Base-by-base conservation (phyloP, 2,113 vertebrate species). In the Fulmarus glacialis region DNA sequence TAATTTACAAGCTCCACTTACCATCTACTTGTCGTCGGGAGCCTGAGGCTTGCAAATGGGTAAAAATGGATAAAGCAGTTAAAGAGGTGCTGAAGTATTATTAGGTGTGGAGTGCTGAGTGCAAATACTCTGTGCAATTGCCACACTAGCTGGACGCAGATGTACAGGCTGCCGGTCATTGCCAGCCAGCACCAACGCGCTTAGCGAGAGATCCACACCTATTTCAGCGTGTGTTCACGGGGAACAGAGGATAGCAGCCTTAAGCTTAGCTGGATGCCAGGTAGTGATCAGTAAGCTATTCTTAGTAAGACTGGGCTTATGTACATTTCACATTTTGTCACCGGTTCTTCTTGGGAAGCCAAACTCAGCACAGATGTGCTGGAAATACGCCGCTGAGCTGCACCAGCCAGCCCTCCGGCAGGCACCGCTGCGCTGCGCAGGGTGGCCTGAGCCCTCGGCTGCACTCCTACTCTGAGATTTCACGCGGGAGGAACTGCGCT, bases 181-280 rank as follows among this genome's bases (percentile, higher is more conserved):
- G 48, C 66, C 47, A 30, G 56, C 12, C 36, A n/a, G 40, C 15
- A 15, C 21, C 74, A 26, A 4, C 5, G 26, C 1, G 4, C 29
- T 64, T 23, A 5, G 17, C 32, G 71, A 32, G 67, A 62, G 30
- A 81, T 10, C 32, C 59, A 50, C 47, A 38, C 11, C 15, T 66
- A 47, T 50, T 7, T 50, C 13, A 42, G 36, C 0, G 0, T 40
- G 9, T 55, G 22, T 20, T 66, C 15, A 9, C 0, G 0, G 8
- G 30, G 29, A 77, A 38, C 6, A 68, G 58, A 85, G 60, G 29
- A 29, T 6, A 21, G 62, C 56, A 93, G 43, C 43, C 42, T 80
- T 34, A 27, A 59, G 40, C 34, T 81, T 27, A 48, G 14, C 32
- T 64, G 27, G 26, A n/a, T 3, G 7, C 34, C 62, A 62, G 4